Conservation (phyloP, 2,888 invertebrate species). For the Merodon equestris region DNA sequence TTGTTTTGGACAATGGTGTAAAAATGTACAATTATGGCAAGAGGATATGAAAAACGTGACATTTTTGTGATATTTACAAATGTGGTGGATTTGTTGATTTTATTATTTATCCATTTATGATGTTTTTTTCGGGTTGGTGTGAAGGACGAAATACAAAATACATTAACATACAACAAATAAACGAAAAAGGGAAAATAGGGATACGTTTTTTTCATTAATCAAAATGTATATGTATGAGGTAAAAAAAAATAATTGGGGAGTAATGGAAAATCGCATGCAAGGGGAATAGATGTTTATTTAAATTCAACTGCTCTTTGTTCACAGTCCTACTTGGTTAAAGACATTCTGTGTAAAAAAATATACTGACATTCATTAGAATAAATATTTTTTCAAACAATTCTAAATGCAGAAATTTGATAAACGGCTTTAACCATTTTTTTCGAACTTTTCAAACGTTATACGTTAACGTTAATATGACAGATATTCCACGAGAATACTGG, state of each 20-base stretch:
- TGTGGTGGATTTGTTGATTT: slow-evolving; percentile 34
- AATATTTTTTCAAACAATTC: too few relatives aligned
- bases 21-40: background rate
- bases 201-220: slow-evolving; percentile 22
- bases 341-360: background rate
- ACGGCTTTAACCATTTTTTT: too few relatives aligned
- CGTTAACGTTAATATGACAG: too few relatives aligned
- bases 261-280: slow-evolving; percentile 56
- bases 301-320: background rate
- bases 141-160: slow-evolving; percentile 59
- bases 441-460: too few relatives aligned
- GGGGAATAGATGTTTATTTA: background rate
- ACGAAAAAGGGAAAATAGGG: too few relatives aligned
- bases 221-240: slow-evolving; percentile 26
- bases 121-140: slow-evolving; percentile 11
- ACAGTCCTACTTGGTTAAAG: slow-evolving; percentile 20
- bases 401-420: too few relatives aligned
- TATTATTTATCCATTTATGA: slow-evolving; percentile 27
- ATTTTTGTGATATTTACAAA: slow-evolving; percentile 58
- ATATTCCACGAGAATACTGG: too few relatives aligned
- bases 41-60: background rate
- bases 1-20: background rate
- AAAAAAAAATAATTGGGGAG: slow-evolving; percentile 22
- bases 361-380: too few relatives aligned
- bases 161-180: slow-evolving; percentile 56